Percentiles rank a stretch among this genome's conserved stretches.
phyloP scores from a whole-genome alignment of 2,888 invertebrate species.

The Sylvicola cinctus region DNA sequence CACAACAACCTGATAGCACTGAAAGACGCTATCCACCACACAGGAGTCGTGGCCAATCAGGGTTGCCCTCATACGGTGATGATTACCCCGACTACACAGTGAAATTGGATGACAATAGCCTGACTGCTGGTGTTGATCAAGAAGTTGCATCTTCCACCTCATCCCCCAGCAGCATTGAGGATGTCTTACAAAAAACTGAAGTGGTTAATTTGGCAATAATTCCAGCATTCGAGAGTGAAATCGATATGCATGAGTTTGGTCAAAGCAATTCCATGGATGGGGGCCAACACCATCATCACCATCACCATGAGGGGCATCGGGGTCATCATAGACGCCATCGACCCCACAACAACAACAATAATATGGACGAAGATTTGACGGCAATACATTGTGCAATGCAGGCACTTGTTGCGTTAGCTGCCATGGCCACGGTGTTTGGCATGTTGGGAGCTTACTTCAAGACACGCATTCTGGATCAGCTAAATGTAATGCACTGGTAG shows the following conservation, averaged over 20 bases:
- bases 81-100: conserved; percentile 10
- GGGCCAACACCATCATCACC: conserved; percentile 13
- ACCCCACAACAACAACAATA: conserved; percentile 8
- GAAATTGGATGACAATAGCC: conserved; percentile 19
- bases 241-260: conserved; percentile 13
- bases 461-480: conserved; percentile 12
- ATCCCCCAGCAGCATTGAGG: conserved; percentile 1
- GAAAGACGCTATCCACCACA: neutral
- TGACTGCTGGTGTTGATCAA: neutral
- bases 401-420: conserved; percentile 26
- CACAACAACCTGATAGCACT: conserved; percentile 3
- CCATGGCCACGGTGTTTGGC: conserved; percentile 25
- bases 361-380: conserved; percentile 20
- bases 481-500: conserved; percentile 23
- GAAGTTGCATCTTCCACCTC: neutral
- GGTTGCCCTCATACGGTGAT: neutral
- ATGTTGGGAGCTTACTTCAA: conserved; percentile 26
- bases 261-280: conserved; percentile 1
- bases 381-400: conserved; percentile 27
- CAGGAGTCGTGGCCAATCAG: conserved; percentile 2
- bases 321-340: conserved; percentile 1
- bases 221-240: conserved; percentile 19
- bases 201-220: conserved; percentile 25
- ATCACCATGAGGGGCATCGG: conserved; percentile 16
- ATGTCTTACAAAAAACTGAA: conserved; percentile 21